Evolutionary conservation across 2,797 vertebrate genomes (phyloP).

Genomic region (Atherinosoma microstoma): DNA sequence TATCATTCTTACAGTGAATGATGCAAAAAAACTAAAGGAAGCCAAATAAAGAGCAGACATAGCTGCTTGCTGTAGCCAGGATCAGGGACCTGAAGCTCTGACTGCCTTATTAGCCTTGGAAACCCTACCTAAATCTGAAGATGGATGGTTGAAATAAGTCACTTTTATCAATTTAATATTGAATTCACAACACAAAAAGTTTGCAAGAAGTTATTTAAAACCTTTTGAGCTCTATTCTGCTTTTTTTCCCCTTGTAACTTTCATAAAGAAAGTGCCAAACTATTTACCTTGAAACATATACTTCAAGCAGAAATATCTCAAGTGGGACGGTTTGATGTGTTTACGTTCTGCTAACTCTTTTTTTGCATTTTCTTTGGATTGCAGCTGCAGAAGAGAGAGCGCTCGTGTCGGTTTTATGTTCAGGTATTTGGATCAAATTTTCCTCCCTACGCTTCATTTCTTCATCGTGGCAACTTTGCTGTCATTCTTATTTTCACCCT

Average conservation of each 20-base stretch:
- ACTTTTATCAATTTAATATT: neutral
- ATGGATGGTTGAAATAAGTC: neutral
- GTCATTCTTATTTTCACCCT: constrained; percentile 19
- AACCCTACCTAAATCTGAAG: neutral
- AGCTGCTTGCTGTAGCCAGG: no score
- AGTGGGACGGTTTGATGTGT: constrained; percentile 56
- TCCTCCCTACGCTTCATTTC: constrained; percentile 17
- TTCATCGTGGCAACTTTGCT: constrained; percentile 16
- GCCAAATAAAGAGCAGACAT: neutral
- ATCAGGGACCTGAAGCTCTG: neutral
- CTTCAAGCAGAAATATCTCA: constrained; percentile 50
- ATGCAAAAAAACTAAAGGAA: neutral
- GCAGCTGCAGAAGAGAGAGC: constrained; percentile 99
- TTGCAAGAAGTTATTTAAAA: neutral
- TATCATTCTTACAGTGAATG: neutral
- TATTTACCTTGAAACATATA: neutral
- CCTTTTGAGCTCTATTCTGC: neutral
- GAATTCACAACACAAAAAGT: neutral
- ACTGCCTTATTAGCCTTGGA: neutral
- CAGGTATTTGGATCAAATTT: constrained; percentile 90
- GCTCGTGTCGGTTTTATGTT: constrained; percentile 98
- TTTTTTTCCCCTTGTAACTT: neutral
- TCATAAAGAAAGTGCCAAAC: neutral
- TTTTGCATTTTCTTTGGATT: constrained; percentile 73
- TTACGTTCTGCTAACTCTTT: constrained; percentile 58